Conservation (phyloP, 1,140 invertebrate genomes). For the Magallana angulata region DNA sequence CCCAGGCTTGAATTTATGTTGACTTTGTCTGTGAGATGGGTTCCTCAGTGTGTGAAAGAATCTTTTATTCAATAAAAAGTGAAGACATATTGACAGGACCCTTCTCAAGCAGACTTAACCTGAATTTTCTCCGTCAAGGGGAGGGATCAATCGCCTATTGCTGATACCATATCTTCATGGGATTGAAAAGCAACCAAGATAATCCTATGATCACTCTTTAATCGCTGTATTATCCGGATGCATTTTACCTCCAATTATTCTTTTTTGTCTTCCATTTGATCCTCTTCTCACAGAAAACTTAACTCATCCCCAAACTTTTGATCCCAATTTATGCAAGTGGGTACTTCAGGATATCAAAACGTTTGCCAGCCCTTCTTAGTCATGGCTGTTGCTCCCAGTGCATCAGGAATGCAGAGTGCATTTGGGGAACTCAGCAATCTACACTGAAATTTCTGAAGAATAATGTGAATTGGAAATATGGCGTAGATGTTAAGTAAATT, state of each 20-base stretch:
- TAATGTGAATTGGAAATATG: too few species aligned
- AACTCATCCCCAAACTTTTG: conserved; percentile 2
- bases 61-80: conserved; percentile 27
- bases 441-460: too few species aligned
- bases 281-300: background rate
- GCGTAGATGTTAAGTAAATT: too few species aligned
- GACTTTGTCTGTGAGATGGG: conserved; percentile 4
- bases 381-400: conserved; percentile 22
- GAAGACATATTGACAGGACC: conserved; percentile 23
- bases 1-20: conserved; percentile 16
- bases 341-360: conserved; percentile 2
- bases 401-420: conserved; percentile 19
- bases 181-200: conserved; percentile 15
- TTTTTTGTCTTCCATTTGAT: conserved; percentile 17
- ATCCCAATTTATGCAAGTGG: conserved; percentile 30
- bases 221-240: background rate
- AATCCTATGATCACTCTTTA: conserved; percentile 19
- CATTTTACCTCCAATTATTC: conserved; percentile 30
- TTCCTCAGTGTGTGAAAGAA: conserved; percentile 15
- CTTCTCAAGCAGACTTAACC: conserved; percentile 22
- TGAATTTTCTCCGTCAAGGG: conserved; percentile 24
- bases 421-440: background rate
- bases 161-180: conserved; percentile 29
- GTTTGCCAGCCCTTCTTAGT: conserved; percentile 21
- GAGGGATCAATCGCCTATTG: conserved; percentile 26